Conservation (phyloP, 1,140 invertebrate species). For the Micrasema minimum region DNA sequence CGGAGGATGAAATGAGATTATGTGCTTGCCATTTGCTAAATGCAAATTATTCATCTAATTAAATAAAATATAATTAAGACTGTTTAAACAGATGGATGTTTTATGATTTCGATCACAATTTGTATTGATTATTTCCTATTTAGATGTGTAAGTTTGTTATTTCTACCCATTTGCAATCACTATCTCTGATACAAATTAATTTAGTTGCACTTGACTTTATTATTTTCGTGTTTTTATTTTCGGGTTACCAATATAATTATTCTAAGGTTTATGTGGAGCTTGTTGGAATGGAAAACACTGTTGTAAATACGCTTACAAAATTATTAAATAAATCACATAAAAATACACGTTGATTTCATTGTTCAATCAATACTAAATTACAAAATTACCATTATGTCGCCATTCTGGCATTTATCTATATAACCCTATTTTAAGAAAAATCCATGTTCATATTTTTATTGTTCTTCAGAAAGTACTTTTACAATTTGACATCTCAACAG, state of each 20-base stretch:
- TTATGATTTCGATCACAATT: too few species aligned
- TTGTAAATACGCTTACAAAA: slow-evolving; percentile 44
- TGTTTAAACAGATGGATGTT: too few species aligned
- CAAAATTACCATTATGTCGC: too few species aligned
- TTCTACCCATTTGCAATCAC: too few species aligned
- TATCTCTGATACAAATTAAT: slow-evolving; percentile 18
- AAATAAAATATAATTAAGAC: neutral
- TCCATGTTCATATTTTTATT: too few species aligned
- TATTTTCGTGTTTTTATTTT: slow-evolving; percentile 28
- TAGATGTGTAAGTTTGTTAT: too few species aligned
- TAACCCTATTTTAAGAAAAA: too few species aligned
- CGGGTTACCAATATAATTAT: slow-evolving; percentile 40
- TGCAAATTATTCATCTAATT: slow-evolving; percentile 15
- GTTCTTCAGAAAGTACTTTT: too few species aligned
- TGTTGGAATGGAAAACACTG: slow-evolving; percentile 33
- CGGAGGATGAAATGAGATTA: slow-evolving; percentile 1
- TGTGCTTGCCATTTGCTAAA: slow-evolving; percentile 33
- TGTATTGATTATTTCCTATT: too few species aligned
- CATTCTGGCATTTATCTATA: too few species aligned
- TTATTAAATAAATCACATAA: slow-evolving; percentile 30
- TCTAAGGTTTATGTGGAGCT: slow-evolving; percentile 26
- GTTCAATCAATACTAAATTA: too few species aligned
- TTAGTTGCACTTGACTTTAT: slow-evolving; percentile 4
- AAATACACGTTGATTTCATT: neutral
- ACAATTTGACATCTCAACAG: too few species aligned